Base-by-base conservation (phyloP, 2,888 invertebrate genomes). In the Ichneumoninae sp. region DNA sequence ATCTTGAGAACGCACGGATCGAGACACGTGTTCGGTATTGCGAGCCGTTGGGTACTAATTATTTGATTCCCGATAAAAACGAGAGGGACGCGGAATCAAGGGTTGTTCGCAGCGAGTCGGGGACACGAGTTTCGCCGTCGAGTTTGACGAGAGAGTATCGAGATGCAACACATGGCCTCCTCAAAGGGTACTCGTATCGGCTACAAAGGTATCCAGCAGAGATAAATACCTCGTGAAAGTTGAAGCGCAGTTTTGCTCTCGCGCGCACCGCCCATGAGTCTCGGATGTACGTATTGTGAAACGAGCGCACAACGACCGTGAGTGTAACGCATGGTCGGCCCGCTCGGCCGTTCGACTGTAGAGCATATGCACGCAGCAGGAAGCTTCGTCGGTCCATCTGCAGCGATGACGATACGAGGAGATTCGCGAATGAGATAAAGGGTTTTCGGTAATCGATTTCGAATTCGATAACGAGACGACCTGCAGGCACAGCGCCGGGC, bases 151-250 rank as follows among this genome's bases (percentile, higher is more conserved):
- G 66, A 57, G 66, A 47, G 70, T 65, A 79, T 70, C 76, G 80
- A 54, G 75, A 87, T 85, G 89, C 89, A 90, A 92, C 93, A 93
- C 93, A 93, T 93, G 93, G 92, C 30, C 63, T 89, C 81, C 89
- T 89, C 75, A 88, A 90, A 91, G 93, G 91, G 93, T 92, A 91
- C 90, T 89, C 88, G 75, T 76, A 87, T 86, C 83, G 77, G 85
- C 87, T 89, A 93, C 93, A 93, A 93, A 92, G 91, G 92, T 92
- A 92, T 93, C 93, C 93, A 93, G 91, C 93, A 89, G 93, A 90
- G 93, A 93, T 93, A 93, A 93, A 93, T 93, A 92, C 92, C 89
- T 92, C 88, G 91, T 88, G 89, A 89, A 92, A 92, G 90, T 92
- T 87, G 75, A 69, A 80, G 54, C 70, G 36, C 77, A 74, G 77